These are phyloP conservation scores for Epizoanthus ramosus DNA, from an alignment of 92 coral and sea anemone genomes.

Conservation along the genomic window DNA sequence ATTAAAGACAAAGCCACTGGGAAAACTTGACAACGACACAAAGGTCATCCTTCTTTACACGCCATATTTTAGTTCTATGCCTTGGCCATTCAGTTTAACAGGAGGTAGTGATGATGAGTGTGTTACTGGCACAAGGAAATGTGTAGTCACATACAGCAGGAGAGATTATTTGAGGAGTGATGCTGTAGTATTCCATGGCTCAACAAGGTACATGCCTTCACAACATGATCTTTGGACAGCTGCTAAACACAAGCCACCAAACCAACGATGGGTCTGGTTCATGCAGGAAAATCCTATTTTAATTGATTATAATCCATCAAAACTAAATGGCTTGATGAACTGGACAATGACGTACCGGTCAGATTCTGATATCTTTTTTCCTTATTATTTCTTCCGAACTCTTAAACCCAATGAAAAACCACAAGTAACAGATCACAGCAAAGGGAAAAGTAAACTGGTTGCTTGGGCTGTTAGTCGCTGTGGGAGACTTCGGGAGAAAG, in stretches of 20 bases:
- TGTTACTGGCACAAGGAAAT: background rate
- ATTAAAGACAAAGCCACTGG: background rate
- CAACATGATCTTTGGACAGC: constrained; percentile 1
- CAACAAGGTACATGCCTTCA: background rate
- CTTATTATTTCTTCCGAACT: constrained; percentile 53
- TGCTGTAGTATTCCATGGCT: background rate
- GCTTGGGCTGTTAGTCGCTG: constrained; percentile 56
- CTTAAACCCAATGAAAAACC: background rate
- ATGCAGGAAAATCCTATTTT: constrained; percentile 54
- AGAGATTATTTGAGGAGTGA: background rate
- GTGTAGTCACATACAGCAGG: background rate
- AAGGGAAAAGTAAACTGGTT: constrained; percentile 48
- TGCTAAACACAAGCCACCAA: constrained; percentile 6
- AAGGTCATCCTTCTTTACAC: background rate
- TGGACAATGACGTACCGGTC: constrained; percentile 70
- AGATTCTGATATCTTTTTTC: constrained; percentile 61
- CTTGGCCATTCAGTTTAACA: background rate
- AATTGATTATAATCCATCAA: constrained; percentile 3
- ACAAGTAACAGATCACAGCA: constrained; percentile 28
- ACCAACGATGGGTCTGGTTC: constrained; percentile 59
- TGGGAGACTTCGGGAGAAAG: constrained; percentile 39
- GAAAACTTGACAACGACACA: background rate
- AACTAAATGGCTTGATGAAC: constrained; percentile 57
- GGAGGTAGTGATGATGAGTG: background rate
- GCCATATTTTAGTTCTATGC: background rate